Evolutionary conservation across 2,888 invertebrate genomes (phyloP).

Genomic region (Phaedon cochleariae): DNA sequence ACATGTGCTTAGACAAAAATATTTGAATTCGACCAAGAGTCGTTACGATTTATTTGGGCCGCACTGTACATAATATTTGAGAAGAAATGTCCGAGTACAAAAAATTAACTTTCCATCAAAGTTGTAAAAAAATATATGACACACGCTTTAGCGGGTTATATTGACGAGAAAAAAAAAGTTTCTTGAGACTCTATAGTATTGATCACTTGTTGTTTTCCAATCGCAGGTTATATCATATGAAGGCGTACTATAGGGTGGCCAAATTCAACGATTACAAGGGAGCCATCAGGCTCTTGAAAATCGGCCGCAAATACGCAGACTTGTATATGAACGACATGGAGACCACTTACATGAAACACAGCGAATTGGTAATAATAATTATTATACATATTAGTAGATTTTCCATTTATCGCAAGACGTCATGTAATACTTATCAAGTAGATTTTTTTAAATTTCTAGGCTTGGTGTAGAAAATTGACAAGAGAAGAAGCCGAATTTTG

Average conservation of each 20-base stretch:
- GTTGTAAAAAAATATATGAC: too few relatives aligned
- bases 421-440: neutral
- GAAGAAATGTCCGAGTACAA: too few relatives aligned
- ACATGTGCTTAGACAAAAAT: too few relatives aligned
- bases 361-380: constrained; percentile 62
- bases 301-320: constrained; percentile 59
- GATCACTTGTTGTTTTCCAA: constrained; percentile 11
- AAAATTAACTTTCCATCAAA: too few relatives aligned
- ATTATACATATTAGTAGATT: neutral
- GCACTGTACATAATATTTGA: too few relatives aligned
- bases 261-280: constrained; percentile 57
- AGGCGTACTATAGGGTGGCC: constrained; percentile 66
- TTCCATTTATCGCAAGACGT: neutral
- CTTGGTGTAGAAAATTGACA: constrained; percentile 65
- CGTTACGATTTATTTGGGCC: too few relatives aligned
- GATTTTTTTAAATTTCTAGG: constrained; percentile 55
- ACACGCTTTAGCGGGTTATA: too few relatives aligned
- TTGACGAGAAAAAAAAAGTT: neutral
- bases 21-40: too few relatives aligned
- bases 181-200: neutral
- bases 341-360: constrained; percentile 65
- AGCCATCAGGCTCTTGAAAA: constrained; percentile 60
- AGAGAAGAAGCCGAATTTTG: constrained; percentile 62
- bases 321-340: constrained; percentile 61
- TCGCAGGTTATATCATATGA: constrained; percentile 65